Percentiles rank a stretch among this genome's conserved stretches.
Conservation (phyloP, 1,140 invertebrate genomes). For the Myzus persicae region DNA sequence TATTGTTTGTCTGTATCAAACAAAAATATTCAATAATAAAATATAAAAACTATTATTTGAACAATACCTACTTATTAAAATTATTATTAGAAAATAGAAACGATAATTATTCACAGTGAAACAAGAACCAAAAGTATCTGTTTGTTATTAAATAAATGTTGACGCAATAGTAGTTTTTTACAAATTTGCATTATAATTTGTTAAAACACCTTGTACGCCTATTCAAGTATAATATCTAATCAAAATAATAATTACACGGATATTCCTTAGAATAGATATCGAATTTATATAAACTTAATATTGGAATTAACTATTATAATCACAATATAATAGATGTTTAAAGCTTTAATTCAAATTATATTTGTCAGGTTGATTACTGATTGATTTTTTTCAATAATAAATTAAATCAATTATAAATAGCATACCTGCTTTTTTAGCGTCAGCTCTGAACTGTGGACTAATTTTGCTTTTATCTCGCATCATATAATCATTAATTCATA, state of each 20-base stretch:
- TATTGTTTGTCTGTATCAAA: not conserved
- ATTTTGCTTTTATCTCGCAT: conserved; percentile 55
- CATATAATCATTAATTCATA: conserved; percentile 8
- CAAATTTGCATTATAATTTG: not conserved
- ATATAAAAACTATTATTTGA: not conserved
- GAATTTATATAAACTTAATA: not conserved
- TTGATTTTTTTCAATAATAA: not conserved
- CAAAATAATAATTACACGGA: not conserved
- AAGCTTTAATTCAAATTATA: not conserved
- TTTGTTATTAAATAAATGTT: not conserved
- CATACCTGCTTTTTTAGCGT: conserved; percentile 61
- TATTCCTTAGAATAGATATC: too few relatives aligned
- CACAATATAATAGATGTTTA: not conserved
- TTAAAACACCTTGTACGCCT: not conserved
- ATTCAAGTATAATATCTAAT: not conserved
- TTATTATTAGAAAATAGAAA: not conserved
- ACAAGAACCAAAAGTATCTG: not conserved
- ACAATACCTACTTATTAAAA: not conserved
- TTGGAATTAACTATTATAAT: not conserved
- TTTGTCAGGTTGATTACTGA: not conserved
- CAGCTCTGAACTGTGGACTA: conserved; percentile 61
- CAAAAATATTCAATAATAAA: not conserved
- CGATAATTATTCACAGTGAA: not conserved
- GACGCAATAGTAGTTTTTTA: not conserved
- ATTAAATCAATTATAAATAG: not conserved